Conservation (phyloP, 1,140 invertebrate genomes). For the Drosophila lacertosa region DNA sequence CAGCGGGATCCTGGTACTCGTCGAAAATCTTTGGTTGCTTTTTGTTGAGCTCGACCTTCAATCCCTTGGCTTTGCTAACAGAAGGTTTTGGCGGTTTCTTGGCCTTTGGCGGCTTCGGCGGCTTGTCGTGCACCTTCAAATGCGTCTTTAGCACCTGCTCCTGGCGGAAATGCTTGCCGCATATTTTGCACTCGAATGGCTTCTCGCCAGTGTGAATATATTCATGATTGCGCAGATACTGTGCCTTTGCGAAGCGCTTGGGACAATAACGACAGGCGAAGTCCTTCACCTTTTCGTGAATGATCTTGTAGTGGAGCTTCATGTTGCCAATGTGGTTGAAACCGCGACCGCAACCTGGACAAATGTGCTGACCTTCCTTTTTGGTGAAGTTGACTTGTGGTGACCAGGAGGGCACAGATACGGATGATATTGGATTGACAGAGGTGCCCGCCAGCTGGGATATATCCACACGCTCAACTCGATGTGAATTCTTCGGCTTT, state of each 20-base stretch:
- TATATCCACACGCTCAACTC: constrained; percentile 76
- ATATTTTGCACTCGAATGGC: constrained; percentile 74
- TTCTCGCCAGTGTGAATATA: constrained; percentile 84
- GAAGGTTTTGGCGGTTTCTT: constrained; percentile 50
- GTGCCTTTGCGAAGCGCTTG: constrained; percentile 79
- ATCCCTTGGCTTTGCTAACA: constrained; percentile 56
- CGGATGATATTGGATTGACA: constrained; percentile 76
- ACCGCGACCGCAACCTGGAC: constrained; percentile 75
- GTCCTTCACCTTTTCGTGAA: constrained; percentile 81
- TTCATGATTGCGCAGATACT: constrained; percentile 81
- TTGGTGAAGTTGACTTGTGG: constrained; percentile 80
- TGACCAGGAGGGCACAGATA: constrained; percentile 76
- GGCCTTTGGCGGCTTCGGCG: constrained; percentile 52
- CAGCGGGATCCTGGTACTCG: constrained; percentile 70
- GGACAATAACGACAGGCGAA: constrained; percentile 80
- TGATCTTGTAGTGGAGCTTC: constrained; percentile 77
- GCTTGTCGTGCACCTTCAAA: constrained; percentile 76
- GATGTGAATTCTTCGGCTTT: constrained; percentile 49
- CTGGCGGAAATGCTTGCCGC: constrained; percentile 79
- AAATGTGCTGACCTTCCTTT: constrained; percentile 79
- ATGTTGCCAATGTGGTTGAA: constrained; percentile 79
- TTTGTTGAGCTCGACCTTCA: constrained; percentile 47
- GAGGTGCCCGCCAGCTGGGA: constrained; percentile 75
- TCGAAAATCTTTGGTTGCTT: constrained; percentile 69
- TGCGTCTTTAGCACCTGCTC: constrained; percentile 76